These are phyloP conservation scores for Nansenia antarctica DNA, from an alignment of 2,113 vertebrate genomes.

Conservation along the genomic window DNA sequence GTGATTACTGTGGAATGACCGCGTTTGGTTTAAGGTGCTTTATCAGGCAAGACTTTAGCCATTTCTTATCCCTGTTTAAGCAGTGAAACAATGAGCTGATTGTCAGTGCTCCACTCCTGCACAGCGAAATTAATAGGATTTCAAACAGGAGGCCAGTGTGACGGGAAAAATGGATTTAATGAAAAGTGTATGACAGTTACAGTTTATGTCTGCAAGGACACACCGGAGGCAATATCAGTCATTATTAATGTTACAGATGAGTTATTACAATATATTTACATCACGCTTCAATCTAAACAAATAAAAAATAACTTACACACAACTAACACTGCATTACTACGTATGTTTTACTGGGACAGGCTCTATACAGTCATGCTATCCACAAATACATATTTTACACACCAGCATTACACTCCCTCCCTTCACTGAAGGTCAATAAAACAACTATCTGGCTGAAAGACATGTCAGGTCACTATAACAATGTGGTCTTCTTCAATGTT, in stretches of 20 bases:
- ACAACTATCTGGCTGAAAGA: slow-evolving; percentile 5
- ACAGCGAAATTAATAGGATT: neutral
- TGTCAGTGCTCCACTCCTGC: neutral
- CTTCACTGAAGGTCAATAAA: slow-evolving; percentile 66
- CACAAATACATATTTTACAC: slow-evolving; percentile 63
- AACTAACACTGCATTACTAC: slow-evolving; percentile 24
- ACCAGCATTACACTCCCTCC: slow-evolving; percentile 53
- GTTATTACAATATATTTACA: slow-evolving; percentile 6
- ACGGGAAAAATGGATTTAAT: slow-evolving; percentile 53
- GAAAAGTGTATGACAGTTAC: slow-evolving; percentile 21
- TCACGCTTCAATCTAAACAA: slow-evolving; percentile 17
- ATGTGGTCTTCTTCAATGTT: slow-evolving; percentile 27
- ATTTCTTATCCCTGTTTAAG: neutral
- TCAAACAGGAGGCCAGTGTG: slow-evolving; percentile 1
- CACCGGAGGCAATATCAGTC: slow-evolving; percentile 31
- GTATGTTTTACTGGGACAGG: slow-evolving; percentile 3
- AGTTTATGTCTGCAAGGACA: slow-evolving; percentile 13
- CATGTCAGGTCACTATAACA: neutral
- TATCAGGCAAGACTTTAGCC: neutral
- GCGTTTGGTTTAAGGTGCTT: neutral
- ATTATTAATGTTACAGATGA: slow-evolving; percentile 48
- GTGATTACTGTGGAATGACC: neutral
- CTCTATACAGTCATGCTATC: slow-evolving; percentile 63
- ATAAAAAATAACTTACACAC: slow-evolving; percentile 55
- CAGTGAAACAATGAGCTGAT: neutral